phyloP scores from a whole-genome alignment of 2,888 invertebrate species.

The Cerceris rybyensis region DNA sequence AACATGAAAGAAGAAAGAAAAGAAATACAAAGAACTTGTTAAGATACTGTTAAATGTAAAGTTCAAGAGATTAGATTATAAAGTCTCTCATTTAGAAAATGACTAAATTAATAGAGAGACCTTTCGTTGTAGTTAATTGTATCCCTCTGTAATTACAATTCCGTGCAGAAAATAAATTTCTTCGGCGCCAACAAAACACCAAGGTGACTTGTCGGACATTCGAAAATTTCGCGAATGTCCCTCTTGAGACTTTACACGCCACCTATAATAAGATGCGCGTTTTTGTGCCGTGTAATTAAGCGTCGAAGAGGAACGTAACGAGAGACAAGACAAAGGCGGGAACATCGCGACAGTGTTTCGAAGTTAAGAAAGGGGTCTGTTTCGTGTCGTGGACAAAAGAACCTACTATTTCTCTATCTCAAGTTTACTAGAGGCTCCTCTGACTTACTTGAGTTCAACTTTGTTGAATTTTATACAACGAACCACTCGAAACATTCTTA shows the following conservation, averaged over 20 bases:
- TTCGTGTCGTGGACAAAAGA: slow-evolving; percentile 33
- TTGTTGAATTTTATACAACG: neutral
- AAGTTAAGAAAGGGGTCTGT: slow-evolving; percentile 20
- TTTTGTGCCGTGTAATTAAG: slow-evolving; percentile 60
- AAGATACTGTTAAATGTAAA: no score
- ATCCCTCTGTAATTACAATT: no score
- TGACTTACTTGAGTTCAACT: neutral
- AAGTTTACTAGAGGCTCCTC: slow-evolving; percentile 21
- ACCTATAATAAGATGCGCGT: slow-evolving; percentile 27
- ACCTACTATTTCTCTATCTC: slow-evolving; percentile 25
- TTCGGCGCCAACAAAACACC: no score
- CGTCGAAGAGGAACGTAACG: slow-evolving; percentile 45
- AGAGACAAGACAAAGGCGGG: slow-evolving; percentile 47
- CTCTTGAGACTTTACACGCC: neutral
- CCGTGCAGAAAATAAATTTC: no score
- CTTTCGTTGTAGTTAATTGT: no score
- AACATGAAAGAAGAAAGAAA: neutral
- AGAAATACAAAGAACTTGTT: neutral
- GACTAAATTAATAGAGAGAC: no score
- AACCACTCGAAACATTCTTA: neutral
- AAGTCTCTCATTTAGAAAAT: no score
- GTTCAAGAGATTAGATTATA: no score
- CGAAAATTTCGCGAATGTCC: slow-evolving; percentile 16
- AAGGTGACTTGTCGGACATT: slow-evolving; percentile 6
- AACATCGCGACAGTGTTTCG: slow-evolving; percentile 13